phyloP scores from a whole-genome alignment of 2,888 invertebrate species.

The Acheta domesticus region DNA sequence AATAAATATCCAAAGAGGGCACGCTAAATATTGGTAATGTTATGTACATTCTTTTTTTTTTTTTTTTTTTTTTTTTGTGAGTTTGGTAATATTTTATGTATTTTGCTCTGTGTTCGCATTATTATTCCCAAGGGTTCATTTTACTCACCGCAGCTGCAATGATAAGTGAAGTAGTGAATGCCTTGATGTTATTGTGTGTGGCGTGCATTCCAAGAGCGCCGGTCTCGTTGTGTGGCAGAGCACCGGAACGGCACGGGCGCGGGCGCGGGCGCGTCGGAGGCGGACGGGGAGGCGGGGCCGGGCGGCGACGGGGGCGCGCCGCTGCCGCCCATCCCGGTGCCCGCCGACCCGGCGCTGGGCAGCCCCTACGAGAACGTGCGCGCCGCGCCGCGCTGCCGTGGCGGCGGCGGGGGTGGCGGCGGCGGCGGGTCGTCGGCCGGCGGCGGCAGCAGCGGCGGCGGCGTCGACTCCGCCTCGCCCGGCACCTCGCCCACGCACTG shows the following conservation, averaged over 20 bases:
- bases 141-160: too few species aligned
- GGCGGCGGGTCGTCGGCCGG: constrained; percentile 54
- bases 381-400: constrained; percentile 45
- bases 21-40: too few species aligned
- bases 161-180: too few species aligned
- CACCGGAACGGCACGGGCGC: constrained; percentile 22
- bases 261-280: not conserved
- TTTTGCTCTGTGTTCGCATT: too few species aligned
- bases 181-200: too few species aligned
- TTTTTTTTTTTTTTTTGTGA: too few species aligned
- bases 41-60: too few species aligned
- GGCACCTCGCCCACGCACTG: constrained; percentile 55
- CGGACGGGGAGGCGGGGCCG: constrained; percentile 24
- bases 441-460: constrained; percentile 22
- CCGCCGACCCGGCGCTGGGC: constrained; percentile 57
- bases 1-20: too few species aligned
- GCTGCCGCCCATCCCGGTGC: constrained; percentile 64
- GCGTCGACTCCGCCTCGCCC: constrained; percentile 53
- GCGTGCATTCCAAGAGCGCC: too few species aligned
- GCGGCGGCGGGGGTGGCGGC: constrained; percentile 48
- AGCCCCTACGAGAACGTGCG: constrained; percentile 64
- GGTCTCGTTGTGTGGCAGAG: not conserved
- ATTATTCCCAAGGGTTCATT: too few species aligned
- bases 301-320: constrained; percentile 51
- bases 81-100: too few species aligned